Base-by-base conservation (phyloP, 2,888 invertebrate species). In the Cheilosia pagana region DNA sequence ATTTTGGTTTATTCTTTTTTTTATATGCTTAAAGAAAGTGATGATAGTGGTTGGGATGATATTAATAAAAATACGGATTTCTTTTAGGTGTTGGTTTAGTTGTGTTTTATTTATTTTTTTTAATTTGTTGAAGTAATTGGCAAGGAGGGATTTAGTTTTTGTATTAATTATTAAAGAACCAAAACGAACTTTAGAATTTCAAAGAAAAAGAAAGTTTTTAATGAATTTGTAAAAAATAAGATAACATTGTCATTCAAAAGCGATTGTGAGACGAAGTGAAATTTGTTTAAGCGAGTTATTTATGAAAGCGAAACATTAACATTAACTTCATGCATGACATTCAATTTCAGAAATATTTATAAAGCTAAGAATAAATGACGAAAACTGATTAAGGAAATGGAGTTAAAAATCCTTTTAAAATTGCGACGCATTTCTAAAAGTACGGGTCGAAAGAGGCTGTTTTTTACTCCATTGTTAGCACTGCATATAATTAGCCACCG, bases 1-100 rank as follows among this genome's bases (percentile, higher is more conserved):
- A 31, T 41, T 45, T 31, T 28, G 8, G 8, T 28, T 8, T 8
- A 31, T 57, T 25, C n/a, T 45, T 65, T 71, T 41, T 55, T 8
- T 25, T 59, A 16, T 16, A 62, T 76, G 65, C 31, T 67, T 16
- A 55, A 55, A 72, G 59, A 77, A 71, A 71, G 53, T 52, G 28
- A 25, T 87, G 83, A 85, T 86, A 85, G 87, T 81, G 79, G 86
- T 74, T 48, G 72, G 67, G 53, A 48, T 50, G 52, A 72, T 21
- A 52, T 19, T 53, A 53, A 25, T 41, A 70, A 62, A 63, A 43
- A 39, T 39, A n/a, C n/a, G 62, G 21, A 10, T 60, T 43, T 74
- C 21, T 28, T 76, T 59, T 25, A 35, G 53, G 60, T 76, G 68
- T 74, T 62, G 62, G 60, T 65, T 75, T 60, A 60, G 57, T 52